A percentile compares a stretch with the other conserved stretches of the same genome.
phyloP scores from a whole-genome alignment of 2,113 vertebrate genomes.

The Pogonocichla stellata region DNA sequence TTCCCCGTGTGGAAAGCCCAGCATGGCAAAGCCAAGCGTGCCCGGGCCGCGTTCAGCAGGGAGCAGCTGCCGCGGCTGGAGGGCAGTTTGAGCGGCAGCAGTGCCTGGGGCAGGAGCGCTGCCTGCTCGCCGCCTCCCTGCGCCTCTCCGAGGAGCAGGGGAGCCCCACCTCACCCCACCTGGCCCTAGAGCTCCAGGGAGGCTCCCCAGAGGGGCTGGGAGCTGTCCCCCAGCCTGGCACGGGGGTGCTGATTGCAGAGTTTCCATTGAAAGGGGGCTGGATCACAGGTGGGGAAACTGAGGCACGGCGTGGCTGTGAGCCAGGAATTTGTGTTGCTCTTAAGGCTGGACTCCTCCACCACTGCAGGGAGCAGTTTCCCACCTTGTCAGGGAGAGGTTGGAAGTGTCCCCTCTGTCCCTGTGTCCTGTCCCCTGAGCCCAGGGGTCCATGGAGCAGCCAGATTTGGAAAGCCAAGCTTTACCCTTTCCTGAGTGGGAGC shows the following conservation, averaged over 20 bases:
- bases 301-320: no score
- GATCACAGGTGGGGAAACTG: no score
- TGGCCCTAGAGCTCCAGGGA: no score
- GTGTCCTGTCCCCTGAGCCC: no score
- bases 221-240: accelerated
- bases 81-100: conserved; percentile 76
- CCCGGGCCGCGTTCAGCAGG: conserved; percentile 84
- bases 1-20: conserved; percentile 71
- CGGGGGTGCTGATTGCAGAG: accelerated
- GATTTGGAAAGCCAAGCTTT: no score
- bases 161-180: background rate
- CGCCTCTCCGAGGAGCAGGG: conserved; percentile 84
- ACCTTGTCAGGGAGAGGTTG: no score
- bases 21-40: conserved; percentile 26
- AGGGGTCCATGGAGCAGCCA: no score
- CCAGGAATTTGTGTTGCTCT: no score
- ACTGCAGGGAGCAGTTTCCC: no score
- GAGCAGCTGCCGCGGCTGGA: conserved; percentile 84
- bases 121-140: conserved; percentile 79
- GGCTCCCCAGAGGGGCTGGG: background rate
- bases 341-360: no score
- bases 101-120: conserved; percentile 76
- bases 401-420: no score
- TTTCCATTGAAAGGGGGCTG: background rate
- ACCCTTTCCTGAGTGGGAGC: no score